Evolutionary conservation across 2,888 invertebrate species (phyloP), one percentile per base, ranked within the genome.

Genomic region (Meteorus cinctellus): DNA sequence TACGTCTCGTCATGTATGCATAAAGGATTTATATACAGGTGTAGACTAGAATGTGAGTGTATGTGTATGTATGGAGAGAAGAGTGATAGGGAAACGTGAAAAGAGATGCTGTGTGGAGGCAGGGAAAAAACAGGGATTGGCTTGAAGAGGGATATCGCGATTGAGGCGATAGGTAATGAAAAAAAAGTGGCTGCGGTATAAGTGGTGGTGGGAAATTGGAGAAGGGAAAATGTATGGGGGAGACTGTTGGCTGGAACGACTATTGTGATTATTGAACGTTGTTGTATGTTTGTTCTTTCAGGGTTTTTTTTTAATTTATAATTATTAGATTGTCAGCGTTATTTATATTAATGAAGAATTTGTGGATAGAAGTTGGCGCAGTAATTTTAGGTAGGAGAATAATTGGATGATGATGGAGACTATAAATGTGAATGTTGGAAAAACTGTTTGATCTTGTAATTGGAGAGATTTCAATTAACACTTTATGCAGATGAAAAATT

Each of bases 71-170:
- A 75, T 76, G 65, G 55, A 71, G 71, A 72, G 80, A 75, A 73
- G 79, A 79, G 82, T 82, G 84, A 79, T 55, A 14, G 31, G 55
- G 34, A 24, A n/a, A 29, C 34, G 31, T 34, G 41, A 29, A 31
- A 24, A 27, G 51, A 34, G 55, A 55, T n/a, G 31, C 31, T 69
- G 69, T 31, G 69, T 55, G 19, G 51, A 69, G 55, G 55, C 14
- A 31, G 16, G 41, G 51, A 34, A 55, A 31, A 55, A 69, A 36
- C 4, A 4, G 69, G 59, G 69, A 10, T 51, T 31, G 69, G 55
- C 36, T 65, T 65, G 19, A 29, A 55, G 55, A 55, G 68, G 31
- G 55, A 55, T 55, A 69, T 69, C 55, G 59, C 31, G 69, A 69
- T 69, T 55, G 55, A 55, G 69, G 68, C 48, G 68, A 69, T 69